Percentiles rank a stretch among this genome's conserved stretches.
These are phyloP conservation scores for Halcyon smyrnensis DNA, from an alignment of 2,797 vertebrate genomes.

Conservation along the genomic window DNA sequence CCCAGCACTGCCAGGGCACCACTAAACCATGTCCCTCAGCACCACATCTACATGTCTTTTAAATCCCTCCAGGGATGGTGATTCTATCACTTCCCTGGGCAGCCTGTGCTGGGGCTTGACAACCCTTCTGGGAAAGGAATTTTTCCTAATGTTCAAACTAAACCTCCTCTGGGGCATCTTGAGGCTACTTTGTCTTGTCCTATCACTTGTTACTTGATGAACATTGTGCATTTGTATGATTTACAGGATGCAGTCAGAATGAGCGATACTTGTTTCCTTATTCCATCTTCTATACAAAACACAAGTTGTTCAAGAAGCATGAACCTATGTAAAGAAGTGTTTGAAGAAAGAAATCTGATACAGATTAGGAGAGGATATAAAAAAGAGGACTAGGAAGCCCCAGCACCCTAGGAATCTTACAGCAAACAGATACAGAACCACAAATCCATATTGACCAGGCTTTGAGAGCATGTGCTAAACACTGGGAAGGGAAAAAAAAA, in stretches of 20 bases:
- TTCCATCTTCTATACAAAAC: neutral
- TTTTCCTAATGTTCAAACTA: neutral
- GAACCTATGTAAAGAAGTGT: neutral
- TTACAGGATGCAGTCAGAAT: neutral
- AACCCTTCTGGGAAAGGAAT: neutral
- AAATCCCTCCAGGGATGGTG: neutral
- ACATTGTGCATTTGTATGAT: neutral
- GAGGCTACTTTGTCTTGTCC: neutral
- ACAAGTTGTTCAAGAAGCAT: neutral
- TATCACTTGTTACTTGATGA: neutral
- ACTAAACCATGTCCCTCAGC: neutral
- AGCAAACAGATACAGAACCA: neutral
- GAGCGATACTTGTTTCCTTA: neutral
- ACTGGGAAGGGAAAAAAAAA: neutral
- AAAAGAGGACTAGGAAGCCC: neutral
- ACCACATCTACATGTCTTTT: neutral
- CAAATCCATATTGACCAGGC: neutral
- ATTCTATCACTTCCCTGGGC: neutral
- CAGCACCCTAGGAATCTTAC: fast-evolving
- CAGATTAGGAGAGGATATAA: neutral
- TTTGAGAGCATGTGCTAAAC: neutral
- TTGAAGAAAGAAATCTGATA: neutral
- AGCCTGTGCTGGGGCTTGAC: neutral
- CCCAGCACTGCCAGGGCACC: neutral
- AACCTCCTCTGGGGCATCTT: neutral